phyloP scores from a whole-genome alignment of 2,888 invertebrate species.

The Desoria tigrina region DNA sequence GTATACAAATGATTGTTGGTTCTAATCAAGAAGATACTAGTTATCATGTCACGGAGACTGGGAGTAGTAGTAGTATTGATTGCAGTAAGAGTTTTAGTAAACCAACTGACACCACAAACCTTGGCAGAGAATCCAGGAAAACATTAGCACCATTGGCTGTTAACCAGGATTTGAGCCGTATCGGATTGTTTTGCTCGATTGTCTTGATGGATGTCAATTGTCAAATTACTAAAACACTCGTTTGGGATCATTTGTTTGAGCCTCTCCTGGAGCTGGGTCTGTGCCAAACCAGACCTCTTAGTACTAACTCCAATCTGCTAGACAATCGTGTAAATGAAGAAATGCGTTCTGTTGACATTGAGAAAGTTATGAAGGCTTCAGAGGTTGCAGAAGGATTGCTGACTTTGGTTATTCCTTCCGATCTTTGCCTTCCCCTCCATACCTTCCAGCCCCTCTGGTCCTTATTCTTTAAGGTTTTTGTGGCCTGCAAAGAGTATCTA shows the following conservation, averaged over 20 bases:
- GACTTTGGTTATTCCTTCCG: constrained; percentile 25
- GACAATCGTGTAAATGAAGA: not conserved
- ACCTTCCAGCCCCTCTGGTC: constrained; percentile 39
- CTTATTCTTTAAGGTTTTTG: constrained; percentile 36
- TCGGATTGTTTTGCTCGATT: constrained; percentile 32
- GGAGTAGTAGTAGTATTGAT: not conserved
- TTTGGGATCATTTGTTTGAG: constrained; percentile 31
- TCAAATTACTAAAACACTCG: constrained; percentile 23
- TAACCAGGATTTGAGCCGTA: constrained; percentile 26
- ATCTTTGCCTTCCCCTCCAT: constrained; percentile 27
- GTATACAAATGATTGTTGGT: constrained; percentile 5
- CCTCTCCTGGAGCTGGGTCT: constrained; percentile 20
- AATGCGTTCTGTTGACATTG: not conserved
- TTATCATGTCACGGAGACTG: not conserved
- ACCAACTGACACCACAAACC: not conserved
- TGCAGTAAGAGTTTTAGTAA: not conserved
- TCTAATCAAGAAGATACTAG: not conserved
- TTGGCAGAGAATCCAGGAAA: not conserved
- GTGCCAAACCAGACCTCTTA: constrained; percentile 18
- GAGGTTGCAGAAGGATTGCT: constrained; percentile 24
- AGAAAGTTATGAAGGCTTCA: constrained; percentile 16
- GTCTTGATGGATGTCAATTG: constrained; percentile 30
- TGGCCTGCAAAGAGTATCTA: constrained; percentile 39
- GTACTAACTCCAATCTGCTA: not conserved
- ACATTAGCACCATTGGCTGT: constrained; percentile 2